phyloP scores from a whole-genome alignment of 2,888 invertebrate genomes.

The Dermolepida albohirtum region DNA sequence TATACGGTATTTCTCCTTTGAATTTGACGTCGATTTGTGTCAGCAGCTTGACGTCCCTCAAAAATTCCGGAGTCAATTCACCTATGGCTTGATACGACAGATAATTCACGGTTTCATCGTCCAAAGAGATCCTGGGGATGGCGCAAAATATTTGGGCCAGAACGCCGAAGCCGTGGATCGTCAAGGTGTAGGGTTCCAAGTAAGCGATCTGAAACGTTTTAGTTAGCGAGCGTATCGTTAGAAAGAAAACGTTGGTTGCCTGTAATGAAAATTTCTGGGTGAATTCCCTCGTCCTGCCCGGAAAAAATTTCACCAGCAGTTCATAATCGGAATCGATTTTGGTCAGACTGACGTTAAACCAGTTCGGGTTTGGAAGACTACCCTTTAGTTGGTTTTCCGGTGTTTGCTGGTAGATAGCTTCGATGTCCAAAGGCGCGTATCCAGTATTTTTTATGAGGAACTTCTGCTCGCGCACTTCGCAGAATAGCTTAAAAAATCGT shows the following conservation, averaged over 20 bases:
- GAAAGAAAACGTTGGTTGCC: constrained; percentile 49
- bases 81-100: constrained; percentile 68
- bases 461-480: constrained; percentile 56
- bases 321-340: constrained; percentile 52
- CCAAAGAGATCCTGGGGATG: constrained; percentile 63
- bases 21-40: constrained; percentile 34
- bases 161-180: constrained; percentile 70
- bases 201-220: constrained; percentile 68
- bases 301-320: constrained; percentile 67
- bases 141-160: constrained; percentile 71
- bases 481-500: constrained; percentile 59
- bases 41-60: constrained; percentile 58
- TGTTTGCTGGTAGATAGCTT: constrained; percentile 17
- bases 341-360: constrained; percentile 17
- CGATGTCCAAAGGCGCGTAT: constrained; percentile 25
- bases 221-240: not conserved
- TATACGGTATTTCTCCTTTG: constrained; percentile 47
- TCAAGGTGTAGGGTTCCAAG: constrained; percentile 68
- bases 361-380: constrained; percentile 6
- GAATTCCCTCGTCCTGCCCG: constrained; percentile 70
- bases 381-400: constrained; percentile 16
- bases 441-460: constrained; percentile 68
- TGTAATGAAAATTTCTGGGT: constrained; percentile 62
- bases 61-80: constrained; percentile 63
- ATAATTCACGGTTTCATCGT: constrained; percentile 49